Evolutionary conservation across 2,113 vertebrate species (phyloP).

Genomic region (Petrocephalus zakoni): DNA sequence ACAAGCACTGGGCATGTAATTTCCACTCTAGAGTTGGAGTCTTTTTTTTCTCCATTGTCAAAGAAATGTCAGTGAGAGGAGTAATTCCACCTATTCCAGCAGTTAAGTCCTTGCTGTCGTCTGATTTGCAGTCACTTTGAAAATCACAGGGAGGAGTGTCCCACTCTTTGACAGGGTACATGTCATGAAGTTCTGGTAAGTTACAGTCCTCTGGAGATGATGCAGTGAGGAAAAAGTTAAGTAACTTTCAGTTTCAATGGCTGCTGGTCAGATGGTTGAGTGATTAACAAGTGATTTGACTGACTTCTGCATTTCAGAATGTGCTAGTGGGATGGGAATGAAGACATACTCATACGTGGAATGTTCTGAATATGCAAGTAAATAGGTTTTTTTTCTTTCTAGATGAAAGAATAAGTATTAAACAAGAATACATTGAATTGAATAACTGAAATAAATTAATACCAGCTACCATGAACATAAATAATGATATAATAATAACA

Average conservation of each 20-base stretch:
- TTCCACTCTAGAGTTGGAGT: not conserved
- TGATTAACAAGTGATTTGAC: not conserved
- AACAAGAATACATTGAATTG: not conserved
- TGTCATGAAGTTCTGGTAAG: not conserved
- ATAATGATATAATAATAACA: not conserved
- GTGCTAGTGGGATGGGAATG: not conserved
- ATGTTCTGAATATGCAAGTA: constrained; percentile 8
- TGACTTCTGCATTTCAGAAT: not conserved
- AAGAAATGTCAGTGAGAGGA: constrained; percentile 10
- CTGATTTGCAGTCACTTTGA: constrained; percentile 2
- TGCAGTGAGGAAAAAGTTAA: not conserved
- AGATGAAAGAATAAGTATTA: not conserved
- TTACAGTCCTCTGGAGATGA: not conserved
- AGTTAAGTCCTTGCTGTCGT: not conserved
- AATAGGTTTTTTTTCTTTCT: not conserved
- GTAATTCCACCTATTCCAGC: constrained; percentile 10
- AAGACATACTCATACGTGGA: not conserved
- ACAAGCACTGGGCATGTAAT: not conserved
- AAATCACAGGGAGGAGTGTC: not conserved
- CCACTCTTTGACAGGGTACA: not conserved
- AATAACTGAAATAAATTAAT: not conserved
- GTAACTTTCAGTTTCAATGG: not conserved
- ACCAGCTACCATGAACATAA: not conserved
- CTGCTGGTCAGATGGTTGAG: not conserved
- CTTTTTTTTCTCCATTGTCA: not conserved